Conservation (phyloP, 2,888 invertebrate species). For the Allophyes oxyacanthae region DNA sequence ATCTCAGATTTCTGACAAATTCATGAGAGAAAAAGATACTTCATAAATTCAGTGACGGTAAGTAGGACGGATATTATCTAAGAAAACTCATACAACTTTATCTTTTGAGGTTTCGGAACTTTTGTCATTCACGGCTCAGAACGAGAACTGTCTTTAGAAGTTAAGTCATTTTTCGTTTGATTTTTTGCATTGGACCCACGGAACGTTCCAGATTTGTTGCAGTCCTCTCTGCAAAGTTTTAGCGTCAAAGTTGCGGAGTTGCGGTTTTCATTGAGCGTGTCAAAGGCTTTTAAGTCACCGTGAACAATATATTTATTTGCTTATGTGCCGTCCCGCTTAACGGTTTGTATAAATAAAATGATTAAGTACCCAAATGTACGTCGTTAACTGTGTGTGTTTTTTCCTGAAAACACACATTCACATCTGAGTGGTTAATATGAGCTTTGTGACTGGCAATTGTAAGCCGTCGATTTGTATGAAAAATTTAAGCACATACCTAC, state of each 20-base stretch:
- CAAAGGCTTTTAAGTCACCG: conserved; percentile 8
- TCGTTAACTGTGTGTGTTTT: too few relatives aligned
- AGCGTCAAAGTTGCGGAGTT: conserved; percentile 28
- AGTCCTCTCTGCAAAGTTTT: conserved; percentile 24
- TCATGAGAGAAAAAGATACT: conserved; percentile 6
- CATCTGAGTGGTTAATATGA: too few relatives aligned
- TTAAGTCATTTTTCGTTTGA: conserved; percentile 43
- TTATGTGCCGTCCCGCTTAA: background rate
- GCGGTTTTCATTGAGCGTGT: conserved; percentile 31
- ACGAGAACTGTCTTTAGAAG: conserved; percentile 27
- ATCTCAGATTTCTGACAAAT: background rate
- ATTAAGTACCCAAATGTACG: too few relatives aligned
- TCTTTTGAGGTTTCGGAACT: conserved; percentile 37
- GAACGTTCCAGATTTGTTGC: conserved; percentile 30
- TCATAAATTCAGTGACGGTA: conserved; percentile 17
- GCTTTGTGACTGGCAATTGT: too few relatives aligned
- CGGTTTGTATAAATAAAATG: background rate
- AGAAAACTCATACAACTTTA: conserved; percentile 53
- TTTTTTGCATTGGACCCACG: conserved; percentile 48
- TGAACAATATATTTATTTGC: conserved; percentile 16
- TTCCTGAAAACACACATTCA: too few relatives aligned
- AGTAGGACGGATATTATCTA: conserved; percentile 35
- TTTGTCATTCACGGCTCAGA: conserved; percentile 42
- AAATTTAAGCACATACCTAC: too few relatives aligned
- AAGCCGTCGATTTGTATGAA: background rate